phyloP scores from a whole-genome alignment of 30 jellyfish, hydroid and myxozoan genomes.

The Aurelia aurita region DNA sequence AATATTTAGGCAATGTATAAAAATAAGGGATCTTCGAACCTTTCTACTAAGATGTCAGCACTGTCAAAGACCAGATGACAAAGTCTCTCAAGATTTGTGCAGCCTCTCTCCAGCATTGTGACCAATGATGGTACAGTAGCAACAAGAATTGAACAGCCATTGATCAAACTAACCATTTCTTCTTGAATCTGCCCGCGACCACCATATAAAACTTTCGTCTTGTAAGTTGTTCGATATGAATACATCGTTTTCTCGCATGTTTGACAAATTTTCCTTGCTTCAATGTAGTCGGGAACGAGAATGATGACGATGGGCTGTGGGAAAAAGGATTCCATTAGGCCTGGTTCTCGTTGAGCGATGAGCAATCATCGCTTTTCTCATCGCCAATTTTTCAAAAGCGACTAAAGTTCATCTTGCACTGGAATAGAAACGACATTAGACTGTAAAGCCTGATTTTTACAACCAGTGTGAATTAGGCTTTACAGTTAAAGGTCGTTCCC shows the following conservation, averaged over 20 bases:
- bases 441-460: too few species aligned
- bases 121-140: constrained; percentile 76
- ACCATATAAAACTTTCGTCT: constrained; percentile 75
- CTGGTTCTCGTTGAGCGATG: too few species aligned
- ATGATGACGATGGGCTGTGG: constrained; percentile 77
- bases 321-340: too few species aligned
- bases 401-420: too few species aligned
- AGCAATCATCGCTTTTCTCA: too few species aligned
- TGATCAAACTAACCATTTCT: constrained; percentile 68
- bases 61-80: constrained; percentile 86
- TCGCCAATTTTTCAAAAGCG: too few species aligned
- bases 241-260: constrained; percentile 56
- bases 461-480: too few species aligned
- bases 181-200: constrained; percentile 79
- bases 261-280: constrained; percentile 60
- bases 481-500: too few species aligned
- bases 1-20: too few species aligned
- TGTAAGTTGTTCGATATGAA: constrained; percentile 32
- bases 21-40: constrained; percentile 69
- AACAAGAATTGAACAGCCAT: constrained; percentile 92
- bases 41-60: constrained; percentile 78
- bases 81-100: constrained; percentile 79
- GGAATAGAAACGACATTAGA: too few species aligned
- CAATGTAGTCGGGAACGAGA: constrained; percentile 77
- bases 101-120: constrained; percentile 54